A percentile compares a stretch with the other conserved stretches of the same genome.
Evolutionary conservation across 2,113 vertebrate genomes (phyloP).

Genomic region (Seriola aureovittata): DNA sequence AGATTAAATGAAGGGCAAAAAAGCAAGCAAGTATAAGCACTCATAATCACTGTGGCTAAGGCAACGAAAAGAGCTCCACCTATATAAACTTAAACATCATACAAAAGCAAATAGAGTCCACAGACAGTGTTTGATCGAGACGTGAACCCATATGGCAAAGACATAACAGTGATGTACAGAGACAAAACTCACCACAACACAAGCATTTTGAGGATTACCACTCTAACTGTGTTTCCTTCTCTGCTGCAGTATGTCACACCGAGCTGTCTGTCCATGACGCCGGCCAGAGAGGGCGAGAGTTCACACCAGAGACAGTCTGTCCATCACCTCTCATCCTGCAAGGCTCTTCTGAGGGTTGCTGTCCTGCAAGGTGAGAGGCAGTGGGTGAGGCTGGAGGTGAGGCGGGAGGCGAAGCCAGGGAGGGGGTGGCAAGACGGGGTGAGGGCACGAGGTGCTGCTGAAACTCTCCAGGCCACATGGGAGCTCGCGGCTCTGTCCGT

Average conservation of each 20-base stretch:
- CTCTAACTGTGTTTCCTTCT: constrained; percentile 38
- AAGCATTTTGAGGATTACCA: constrained; percentile 23
- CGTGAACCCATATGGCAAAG: constrained; percentile 38
- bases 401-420: constrained; percentile 44
- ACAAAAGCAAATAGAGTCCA: neutral
- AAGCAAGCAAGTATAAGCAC: neutral
- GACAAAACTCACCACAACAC: constrained; percentile 7
- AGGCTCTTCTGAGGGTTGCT: constrained; percentile 78
- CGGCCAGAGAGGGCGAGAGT: constrained; percentile 43
- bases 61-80: constrained; percentile 39
- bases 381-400: constrained; percentile 70
- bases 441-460: constrained; percentile 62
- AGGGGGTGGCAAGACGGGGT: constrained; percentile 11
- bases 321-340: constrained; percentile 73
- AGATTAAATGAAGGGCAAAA: neutral
- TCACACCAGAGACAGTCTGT: constrained; percentile 72
- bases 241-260: constrained; percentile 44
- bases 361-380: constrained; percentile 68
- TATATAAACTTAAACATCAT: neutral
- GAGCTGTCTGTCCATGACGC: constrained; percentile 59
- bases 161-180: neutral
- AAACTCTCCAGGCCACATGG: constrained; percentile 72
- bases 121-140: constrained; percentile 1
- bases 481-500: constrained; percentile 65
- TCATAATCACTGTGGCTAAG: neutral